Evolutionary conservation across 2,888 invertebrate species (phyloP), one percentile per base, ranked within the genome.

Genomic region (Ditula angustiorana): DNA sequence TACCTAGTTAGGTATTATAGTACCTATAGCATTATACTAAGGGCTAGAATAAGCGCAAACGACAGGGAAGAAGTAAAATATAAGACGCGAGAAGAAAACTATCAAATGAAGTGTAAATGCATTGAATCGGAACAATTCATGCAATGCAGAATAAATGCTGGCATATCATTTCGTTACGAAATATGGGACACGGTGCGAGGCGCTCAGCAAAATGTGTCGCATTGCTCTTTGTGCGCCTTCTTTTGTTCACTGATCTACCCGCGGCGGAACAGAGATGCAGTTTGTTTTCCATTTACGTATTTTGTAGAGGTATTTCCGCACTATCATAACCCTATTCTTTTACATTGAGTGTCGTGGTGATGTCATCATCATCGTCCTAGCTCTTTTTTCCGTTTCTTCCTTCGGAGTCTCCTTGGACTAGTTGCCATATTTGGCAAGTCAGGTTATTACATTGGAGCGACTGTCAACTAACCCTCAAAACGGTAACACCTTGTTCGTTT

Each of bases 131-230:
- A 53, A 61, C 67, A 77, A 80, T 81, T 80, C 76, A 75, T 76
- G 74, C 78, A 74, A 78, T 79, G 79, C 79, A 79, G 78, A 82
- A 86, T 86, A 87, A 85, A 83, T 81, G 86, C 71, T 80, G 82
- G 80, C 83, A 81, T 83, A 88, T 90, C 88, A 90, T 88, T 87
- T 88, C 87, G 87, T 90, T 90, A 90, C 85, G 83, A 86, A 86
- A 91, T 90, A 88, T 91, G 84, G 90, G 84, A 80, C 90, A 84
- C 85, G 82, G 80, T 81, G 85, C 82, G 83, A 83, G 80, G 80
- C 83, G 85, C 85, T 88, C 85, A 75, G 83, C 82, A 81, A 86
- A 88, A 88, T 87, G 87, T 86, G 86, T 86, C 83, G 79, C 86
- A 87, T 86, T 89, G 90, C 90, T 88, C 90, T 90, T 90, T 91